These are phyloP conservation scores for Tillus elongatus DNA, from an alignment of 2,888 invertebrate genomes.

Conservation along the genomic window DNA sequence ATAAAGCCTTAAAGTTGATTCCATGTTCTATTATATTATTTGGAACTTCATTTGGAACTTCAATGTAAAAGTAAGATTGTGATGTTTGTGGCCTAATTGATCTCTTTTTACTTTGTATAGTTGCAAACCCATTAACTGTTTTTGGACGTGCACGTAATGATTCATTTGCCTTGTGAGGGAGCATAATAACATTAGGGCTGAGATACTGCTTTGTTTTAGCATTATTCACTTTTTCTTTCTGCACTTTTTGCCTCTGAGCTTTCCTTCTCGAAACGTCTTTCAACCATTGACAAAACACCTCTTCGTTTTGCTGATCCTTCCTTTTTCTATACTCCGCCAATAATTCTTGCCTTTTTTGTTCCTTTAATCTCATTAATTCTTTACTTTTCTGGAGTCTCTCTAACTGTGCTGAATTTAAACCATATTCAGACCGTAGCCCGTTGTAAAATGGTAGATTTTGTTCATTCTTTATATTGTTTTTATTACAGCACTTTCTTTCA, in stretches of 20 bases:
- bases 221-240: background rate
- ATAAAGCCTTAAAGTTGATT: background rate
- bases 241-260: constrained; percentile 5
- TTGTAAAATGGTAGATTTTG: constrained; percentile 45
- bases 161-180: background rate
- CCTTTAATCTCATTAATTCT: constrained; percentile 38
- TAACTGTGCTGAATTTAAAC: constrained; percentile 43
- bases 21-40: background rate
- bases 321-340: constrained; percentile 36
- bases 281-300: constrained; percentile 48
- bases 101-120: background rate
- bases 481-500: constrained; percentile 37
- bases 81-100: background rate
- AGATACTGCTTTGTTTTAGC: background rate
- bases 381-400: constrained; percentile 38
- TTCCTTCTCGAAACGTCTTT: constrained; percentile 33
- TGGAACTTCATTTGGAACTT: background rate
- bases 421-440: constrained; percentile 48
- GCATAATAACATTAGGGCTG: background rate
- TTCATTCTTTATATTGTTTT: constrained; percentile 36
- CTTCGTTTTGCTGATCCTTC: constrained; percentile 43
- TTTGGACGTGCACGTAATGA: background rate
- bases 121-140: background rate
- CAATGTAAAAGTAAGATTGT: background rate
- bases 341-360: constrained; percentile 41